Evolutionary conservation across 2,888 invertebrate species (phyloP).

Genomic region (Heliconius aoede): DNA sequence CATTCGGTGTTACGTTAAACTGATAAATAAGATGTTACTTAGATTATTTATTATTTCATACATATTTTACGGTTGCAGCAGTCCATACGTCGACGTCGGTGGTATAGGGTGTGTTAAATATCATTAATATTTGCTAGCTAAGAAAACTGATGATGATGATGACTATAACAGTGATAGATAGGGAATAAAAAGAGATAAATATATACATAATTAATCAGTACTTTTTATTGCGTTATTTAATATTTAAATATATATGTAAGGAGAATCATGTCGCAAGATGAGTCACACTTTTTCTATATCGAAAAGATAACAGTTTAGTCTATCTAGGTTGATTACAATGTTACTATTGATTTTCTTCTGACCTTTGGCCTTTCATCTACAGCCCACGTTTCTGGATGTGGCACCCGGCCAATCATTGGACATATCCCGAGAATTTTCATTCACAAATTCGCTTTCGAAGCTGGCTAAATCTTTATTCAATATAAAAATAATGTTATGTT

Average conservation of each 20-base stretch:
- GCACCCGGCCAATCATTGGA: conserved; percentile 61
- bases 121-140: too few species aligned
- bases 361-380: conserved; percentile 67
- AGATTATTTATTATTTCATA: not conserved
- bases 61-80: not conserved
- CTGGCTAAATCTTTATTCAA: conserved; percentile 37
- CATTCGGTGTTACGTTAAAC: too few species aligned
- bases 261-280: not conserved
- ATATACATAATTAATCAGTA: not conserved
- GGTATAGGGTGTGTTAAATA: too few species aligned
- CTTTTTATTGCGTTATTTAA: too few species aligned
- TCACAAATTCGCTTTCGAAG: conserved; percentile 60
- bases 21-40: not conserved
- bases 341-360: conserved; percentile 48
- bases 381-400: conserved; percentile 60
- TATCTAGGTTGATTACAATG: conserved; percentile 36
- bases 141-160: not conserved
- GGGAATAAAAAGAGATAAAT: too few species aligned
- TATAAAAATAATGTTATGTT: conserved; percentile 22
- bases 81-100: not conserved
- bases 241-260: not conserved
- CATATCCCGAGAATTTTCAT: conserved; percentile 55
- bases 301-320: not conserved
- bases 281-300: not conserved
- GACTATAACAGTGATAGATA: too few species aligned